A percentile compares a stretch with the other conserved stretches of the same genome.
Evolutionary conservation across 2,797 vertebrate genomes (phyloP).

Genomic region (Parotocinclus haroldoi): DNA sequence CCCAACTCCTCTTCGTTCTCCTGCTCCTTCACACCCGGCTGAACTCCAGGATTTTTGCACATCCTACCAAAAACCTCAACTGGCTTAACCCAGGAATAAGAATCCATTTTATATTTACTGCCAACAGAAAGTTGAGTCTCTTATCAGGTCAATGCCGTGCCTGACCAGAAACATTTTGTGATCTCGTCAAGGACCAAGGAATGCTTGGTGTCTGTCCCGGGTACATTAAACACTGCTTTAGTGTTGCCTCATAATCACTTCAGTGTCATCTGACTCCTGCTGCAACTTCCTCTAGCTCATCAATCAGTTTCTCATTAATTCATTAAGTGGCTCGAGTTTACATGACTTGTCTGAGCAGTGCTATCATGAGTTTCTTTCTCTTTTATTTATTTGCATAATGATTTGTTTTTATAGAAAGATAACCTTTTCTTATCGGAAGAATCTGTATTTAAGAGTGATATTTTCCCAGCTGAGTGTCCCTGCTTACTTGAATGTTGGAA

Average conservation of each 20-base stretch:
- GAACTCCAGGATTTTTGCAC: conserved; percentile 73
- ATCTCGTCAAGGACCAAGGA: background rate
- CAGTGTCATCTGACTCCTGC: too few species aligned
- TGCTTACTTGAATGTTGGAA: background rate
- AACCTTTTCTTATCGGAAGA: conserved; percentile 18
- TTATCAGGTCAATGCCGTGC: conserved; percentile 20
- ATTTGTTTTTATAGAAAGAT: conserved; percentile 15
- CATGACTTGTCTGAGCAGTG: conserved; percentile 17
- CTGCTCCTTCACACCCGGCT: conserved; percentile 1
- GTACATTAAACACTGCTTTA: conserved; percentile 3
- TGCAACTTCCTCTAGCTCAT: background rate
- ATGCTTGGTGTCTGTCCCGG: conserved; percentile 9
- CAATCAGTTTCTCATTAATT: conserved; percentile 7
- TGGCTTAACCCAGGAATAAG: conserved; percentile 16
- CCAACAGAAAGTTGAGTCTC: conserved; percentile 30
- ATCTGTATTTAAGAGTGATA: conserved; percentile 19
- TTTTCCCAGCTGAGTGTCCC: background rate
- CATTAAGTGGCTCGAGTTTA: conserved; percentile 10
- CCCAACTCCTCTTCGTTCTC: conserved; percentile 35
- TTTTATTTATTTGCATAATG: conserved; percentile 48
- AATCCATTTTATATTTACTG: conserved; percentile 38
- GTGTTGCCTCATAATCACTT: too few species aligned
- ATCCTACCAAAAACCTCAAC: conserved; percentile 69
- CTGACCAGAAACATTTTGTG: conserved; percentile 10
- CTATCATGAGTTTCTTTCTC: conserved; percentile 30